These are phyloP conservation scores for Heterohyrax brucei DNA, from an alignment of 2,797 vertebrate species.

Conservation along the genomic window DNA sequence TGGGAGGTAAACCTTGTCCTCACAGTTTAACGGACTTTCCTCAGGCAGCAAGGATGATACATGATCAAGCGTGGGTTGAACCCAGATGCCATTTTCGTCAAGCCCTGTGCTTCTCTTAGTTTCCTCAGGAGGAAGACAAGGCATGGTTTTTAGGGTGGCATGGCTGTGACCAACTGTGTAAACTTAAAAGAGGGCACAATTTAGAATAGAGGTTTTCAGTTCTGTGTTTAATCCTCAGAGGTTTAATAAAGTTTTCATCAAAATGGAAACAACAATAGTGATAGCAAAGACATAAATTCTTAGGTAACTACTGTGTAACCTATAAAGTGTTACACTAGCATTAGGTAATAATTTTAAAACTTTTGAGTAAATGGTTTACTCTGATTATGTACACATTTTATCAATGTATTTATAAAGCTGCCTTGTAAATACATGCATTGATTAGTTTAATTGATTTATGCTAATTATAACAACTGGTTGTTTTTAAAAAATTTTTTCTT, in stretches of 20 bases:
- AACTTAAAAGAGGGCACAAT: neutral
- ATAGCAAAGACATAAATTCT: neutral
- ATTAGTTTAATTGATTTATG: conserved; percentile 1
- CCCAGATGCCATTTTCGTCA: neutral
- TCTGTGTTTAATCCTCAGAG: conserved; percentile 8
- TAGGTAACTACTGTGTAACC: conserved; percentile 10
- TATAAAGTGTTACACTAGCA: neutral
- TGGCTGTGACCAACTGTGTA: neutral
- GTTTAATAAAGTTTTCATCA: neutral
- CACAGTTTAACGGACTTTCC: conserved; percentile 44
- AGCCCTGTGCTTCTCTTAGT: neutral
- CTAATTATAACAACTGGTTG: conserved; percentile 45
- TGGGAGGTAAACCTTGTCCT: neutral
- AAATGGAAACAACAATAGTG: neutral
- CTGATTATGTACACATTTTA: conserved; percentile 10
- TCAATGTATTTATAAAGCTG: conserved; percentile 27
- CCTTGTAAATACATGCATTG: neutral
- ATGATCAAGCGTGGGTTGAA: neutral
- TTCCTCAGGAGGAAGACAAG: neutral
- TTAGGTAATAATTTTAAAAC: conserved; percentile 47
- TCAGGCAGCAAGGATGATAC: neutral
- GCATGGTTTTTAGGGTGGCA: neutral
- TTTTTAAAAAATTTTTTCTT: conserved; percentile 38
- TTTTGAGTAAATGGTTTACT: conserved; percentile 3
- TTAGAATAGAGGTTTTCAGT: conserved; percentile 19